Evolutionary conservation across 2,888 invertebrate genomes (phyloP).

Genomic region (Crepidodera aurea): DNA sequence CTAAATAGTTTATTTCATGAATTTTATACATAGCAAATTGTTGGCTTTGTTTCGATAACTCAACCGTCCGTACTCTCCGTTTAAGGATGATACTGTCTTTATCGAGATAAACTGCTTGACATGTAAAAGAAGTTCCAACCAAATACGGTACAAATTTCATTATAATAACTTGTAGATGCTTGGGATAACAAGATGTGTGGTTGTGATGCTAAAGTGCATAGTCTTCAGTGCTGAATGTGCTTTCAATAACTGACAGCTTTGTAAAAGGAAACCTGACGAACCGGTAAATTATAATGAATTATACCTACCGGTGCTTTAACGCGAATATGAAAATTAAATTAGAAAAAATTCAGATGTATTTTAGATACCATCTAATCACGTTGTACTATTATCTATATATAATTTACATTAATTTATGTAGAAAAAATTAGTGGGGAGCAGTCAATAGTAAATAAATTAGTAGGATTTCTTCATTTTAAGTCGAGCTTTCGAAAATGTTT

Average conservation of each 20-base stretch:
- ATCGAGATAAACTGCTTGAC: conserved; percentile 27
- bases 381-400: too few relatives aligned
- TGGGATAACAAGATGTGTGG: conserved; percentile 21
- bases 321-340: background rate
- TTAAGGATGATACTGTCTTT: conserved; percentile 19
- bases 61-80: conserved; percentile 31
- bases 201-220: background rate
- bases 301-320: background rate
- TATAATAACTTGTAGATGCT: conserved; percentile 27
- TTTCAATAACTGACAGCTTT: background rate
- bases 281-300: background rate
- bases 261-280: background rate
- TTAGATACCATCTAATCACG: too few relatives aligned
- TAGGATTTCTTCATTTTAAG: too few relatives aligned
- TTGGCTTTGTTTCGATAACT: conserved; percentile 16
- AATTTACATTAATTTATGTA: too few relatives aligned
- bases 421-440: too few relatives aligned
- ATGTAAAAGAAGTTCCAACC: conserved; percentile 33
- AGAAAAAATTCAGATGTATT: too few relatives aligned
- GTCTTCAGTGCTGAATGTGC: background rate
- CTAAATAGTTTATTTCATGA: conserved; percentile 8
- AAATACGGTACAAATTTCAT: conserved; percentile 33
- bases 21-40: conserved; percentile 14
- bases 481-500: too few relatives aligned
- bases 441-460: too few relatives aligned